Evolutionary conservation across 2,888 invertebrate species (phyloP), one percentile per base, ranked within the genome.

Genomic region (Seladonia tumulorum): DNA sequence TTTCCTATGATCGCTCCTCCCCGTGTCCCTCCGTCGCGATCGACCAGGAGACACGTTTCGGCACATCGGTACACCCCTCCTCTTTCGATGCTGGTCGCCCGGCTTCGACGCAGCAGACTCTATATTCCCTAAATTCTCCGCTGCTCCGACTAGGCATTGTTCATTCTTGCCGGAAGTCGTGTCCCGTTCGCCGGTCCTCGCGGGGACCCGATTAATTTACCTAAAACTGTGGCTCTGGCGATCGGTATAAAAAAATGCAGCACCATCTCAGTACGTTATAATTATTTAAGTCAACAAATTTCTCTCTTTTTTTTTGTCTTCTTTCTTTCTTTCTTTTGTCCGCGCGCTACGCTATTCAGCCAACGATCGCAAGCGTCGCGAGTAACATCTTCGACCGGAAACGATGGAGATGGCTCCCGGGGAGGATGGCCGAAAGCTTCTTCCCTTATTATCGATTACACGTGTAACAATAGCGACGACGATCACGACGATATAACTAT

Each of bases 101-200:
- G 76, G 8, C 70, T 53, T 42, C 18, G 72, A 68, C 29, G 29
- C n/a, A 25, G 16, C 35, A 25, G 16, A 66, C 53, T 53, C 53
- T 53, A 71, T 49, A 72, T 22, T 66, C 47, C 18, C 63, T 63
- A 63, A 73, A 14, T 81, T 86, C 83, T 76, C 76, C 79, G 68
- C 66, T 82, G 75, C 80, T 63, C 82, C 76, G 76, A 81, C 88
- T 88, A n/a, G 87, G 87, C 92, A 92, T 90, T 90, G 91, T 92
- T 92, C 80, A 29, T 85, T 63, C 12, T 12, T 22, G 25, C 89
- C 86, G 89, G 88, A 90, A 91, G 88, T 87, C 45, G 22, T 45
- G 18, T 49, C n/a, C 42, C 22, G 25, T 49, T 57, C 75, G 18
- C 49, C 74, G 68, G 76, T 45, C 71, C 63, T 35, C n/a, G 81